Conservation (phyloP, 2,797 vertebrate species). For the Babyrousa celebensis region DNA sequence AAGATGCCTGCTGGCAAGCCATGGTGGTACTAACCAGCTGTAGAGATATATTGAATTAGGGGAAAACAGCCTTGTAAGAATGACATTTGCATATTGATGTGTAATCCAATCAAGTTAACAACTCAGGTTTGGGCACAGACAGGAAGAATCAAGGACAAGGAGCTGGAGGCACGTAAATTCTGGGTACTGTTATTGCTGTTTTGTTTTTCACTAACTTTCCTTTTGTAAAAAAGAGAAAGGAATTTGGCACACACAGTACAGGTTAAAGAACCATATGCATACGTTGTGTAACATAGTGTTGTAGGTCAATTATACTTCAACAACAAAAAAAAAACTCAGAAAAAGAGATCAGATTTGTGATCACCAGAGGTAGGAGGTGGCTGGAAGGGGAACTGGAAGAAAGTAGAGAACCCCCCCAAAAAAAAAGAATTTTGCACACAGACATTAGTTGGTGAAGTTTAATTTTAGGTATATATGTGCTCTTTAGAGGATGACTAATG, state of each 20-base stretch:
- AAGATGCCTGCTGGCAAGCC: not conserved
- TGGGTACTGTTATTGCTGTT: not conserved
- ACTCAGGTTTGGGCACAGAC: not conserved
- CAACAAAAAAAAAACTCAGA: not conserved
- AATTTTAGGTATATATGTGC: constrained; percentile 65
- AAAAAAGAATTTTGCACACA: not conserved
- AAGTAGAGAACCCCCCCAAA: not conserved
- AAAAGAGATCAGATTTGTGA: not conserved
- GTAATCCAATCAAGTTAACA: not conserved
- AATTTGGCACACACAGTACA: not conserved
- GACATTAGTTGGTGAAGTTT: constrained; percentile 65
- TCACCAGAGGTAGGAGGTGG: not conserved
- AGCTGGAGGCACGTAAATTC: not conserved
- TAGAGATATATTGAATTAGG: not conserved
- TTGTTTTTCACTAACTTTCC: constrained; percentile 36
- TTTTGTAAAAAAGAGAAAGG: not conserved
- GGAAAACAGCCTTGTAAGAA: not conserved
- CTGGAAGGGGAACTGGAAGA: not conserved
- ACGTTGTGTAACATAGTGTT: not conserved
- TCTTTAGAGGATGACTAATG: constrained; percentile 82
- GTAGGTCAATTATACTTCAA: not conserved
- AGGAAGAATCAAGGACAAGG: not conserved
- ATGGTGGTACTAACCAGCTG: not conserved
- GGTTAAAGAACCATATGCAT: not conserved
- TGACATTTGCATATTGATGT: not conserved